Evolutionary conservation across 2,797 vertebrate genomes (phyloP).

Genomic region (Eremophila alpestris): DNA sequence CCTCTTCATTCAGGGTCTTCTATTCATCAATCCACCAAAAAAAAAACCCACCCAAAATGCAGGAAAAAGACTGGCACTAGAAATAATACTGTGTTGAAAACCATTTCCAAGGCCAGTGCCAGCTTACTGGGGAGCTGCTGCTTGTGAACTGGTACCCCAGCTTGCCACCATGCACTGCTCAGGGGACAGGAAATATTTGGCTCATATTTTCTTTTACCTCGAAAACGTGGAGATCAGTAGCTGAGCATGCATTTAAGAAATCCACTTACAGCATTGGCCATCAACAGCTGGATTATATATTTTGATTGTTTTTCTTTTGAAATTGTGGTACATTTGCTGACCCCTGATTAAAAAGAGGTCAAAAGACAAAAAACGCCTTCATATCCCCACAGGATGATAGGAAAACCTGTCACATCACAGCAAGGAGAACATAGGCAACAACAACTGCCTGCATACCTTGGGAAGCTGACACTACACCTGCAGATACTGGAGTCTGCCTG

Average conservation of each 20-base stretch:
- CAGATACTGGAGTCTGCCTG: not conserved
- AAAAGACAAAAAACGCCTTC: not conserved
- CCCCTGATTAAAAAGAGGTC: not conserved
- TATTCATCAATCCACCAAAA: not conserved
- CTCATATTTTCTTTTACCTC: not conserved
- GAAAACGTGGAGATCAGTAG: not conserved
- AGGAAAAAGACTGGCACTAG: not conserved
- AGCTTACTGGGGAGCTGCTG: not conserved
- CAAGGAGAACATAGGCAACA: not conserved
- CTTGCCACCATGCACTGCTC: not conserved
- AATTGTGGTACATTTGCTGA: not conserved
- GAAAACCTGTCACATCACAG: not conserved
- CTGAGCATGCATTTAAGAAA: not conserved
- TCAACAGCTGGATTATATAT: not conserved
- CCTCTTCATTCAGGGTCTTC: constrained; percentile 33
- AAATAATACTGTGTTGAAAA: not conserved
- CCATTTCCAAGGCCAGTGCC: not conserved
- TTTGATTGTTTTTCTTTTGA: not conserved
- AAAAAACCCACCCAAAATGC: not conserved
- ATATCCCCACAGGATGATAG: not conserved
- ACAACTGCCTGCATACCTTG: not conserved
- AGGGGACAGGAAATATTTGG: not conserved
- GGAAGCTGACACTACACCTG: not conserved
- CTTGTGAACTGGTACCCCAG: rapidly evolving
- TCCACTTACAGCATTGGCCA: not conserved